phyloP scores from a whole-genome alignment of 2,113 vertebrate genomes.

The Ascaphus truei region DNA sequence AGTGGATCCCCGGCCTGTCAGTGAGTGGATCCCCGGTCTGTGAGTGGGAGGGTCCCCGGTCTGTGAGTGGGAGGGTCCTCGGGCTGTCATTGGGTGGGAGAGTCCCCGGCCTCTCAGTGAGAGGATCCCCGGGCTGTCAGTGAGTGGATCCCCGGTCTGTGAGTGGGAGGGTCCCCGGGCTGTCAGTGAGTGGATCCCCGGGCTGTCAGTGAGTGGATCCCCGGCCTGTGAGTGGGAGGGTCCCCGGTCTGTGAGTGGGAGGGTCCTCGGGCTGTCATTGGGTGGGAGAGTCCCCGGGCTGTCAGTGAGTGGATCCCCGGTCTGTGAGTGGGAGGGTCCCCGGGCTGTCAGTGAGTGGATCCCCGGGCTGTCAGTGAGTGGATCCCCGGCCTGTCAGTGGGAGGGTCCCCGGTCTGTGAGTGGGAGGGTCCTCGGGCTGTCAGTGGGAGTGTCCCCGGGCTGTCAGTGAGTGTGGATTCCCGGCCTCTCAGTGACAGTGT shows the following conservation, averaged over 20 bases:
- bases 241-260: neutral
- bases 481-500: too few relatives aligned
- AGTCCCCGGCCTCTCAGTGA: neutral
- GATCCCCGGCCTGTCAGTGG: neutral
- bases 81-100: neutral
- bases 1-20: conserved; percentile 34
- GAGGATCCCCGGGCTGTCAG: neutral
- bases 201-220: neutral
- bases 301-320: conserved; percentile 57
- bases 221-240: neutral
- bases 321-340: conserved; percentile 85
- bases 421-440: neutral
- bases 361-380: conserved; percentile 75
- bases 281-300: neutral
- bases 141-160: neutral
- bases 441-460: too few relatives aligned
- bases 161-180: neutral
- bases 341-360: conserved; percentile 79
- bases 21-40: neutral
- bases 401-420: neutral
- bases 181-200: neutral
- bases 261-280: neutral
- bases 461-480: too few relatives aligned
- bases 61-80: too few relatives aligned
- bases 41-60: neutral